Evolutionary conservation across 1,140 invertebrate genomes (phyloP).

Genomic region (Drosophila ogumai): DNA sequence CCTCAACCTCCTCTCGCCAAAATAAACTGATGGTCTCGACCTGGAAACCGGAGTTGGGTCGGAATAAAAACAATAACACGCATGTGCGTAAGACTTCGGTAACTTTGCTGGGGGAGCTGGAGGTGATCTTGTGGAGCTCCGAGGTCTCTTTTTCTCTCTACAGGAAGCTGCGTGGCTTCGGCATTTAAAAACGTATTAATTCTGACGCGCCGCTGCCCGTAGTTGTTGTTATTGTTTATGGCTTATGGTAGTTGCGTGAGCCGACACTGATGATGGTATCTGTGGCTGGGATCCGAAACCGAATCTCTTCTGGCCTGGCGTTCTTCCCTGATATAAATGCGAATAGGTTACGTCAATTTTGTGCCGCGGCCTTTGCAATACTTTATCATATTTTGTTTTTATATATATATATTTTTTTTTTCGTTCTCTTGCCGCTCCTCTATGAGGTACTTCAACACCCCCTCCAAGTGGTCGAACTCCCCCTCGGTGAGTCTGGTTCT

Average conservation of each 20-base stretch:
- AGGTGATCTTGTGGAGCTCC: conserved; percentile 24
- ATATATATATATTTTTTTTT: conserved; percentile 1
- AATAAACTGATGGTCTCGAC: conserved; percentile 48
- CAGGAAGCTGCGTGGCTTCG: conserved; percentile 79
- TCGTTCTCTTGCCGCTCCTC: conserved; percentile 32
- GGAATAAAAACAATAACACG: conserved; percentile 75
- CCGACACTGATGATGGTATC: conserved; percentile 61
- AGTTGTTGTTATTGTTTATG: conserved; percentile 35
- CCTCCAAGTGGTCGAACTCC: conserved; percentile 9
- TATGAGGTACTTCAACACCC: conserved; percentile 5
- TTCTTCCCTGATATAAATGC: conserved; percentile 68
- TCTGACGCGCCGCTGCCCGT: conserved; percentile 67
- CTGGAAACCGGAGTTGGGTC: conserved; percentile 41
- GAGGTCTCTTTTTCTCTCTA: conserved; percentile 23
- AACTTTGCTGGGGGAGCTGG: conserved; percentile 26
- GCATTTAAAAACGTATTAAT: conserved; percentile 83
- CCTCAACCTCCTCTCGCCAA: conserved; percentile 18
- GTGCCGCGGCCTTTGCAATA: conserved; percentile 31
- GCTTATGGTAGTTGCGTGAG: conserved; percentile 42
- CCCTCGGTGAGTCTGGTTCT: conserved; percentile 16
- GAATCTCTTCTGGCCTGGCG: conserved; percentile 18
- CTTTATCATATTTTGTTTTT: conserved; percentile 26
- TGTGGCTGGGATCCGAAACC: conserved; percentile 54
- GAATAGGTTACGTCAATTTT: conserved; percentile 81
- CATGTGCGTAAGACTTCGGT: conserved; percentile 75